Percentiles rank a stretch among this genome's conserved stretches.
Conservation (phyloP, 2,888 invertebrate genomes). For the Eupelmus urozonus region DNA sequence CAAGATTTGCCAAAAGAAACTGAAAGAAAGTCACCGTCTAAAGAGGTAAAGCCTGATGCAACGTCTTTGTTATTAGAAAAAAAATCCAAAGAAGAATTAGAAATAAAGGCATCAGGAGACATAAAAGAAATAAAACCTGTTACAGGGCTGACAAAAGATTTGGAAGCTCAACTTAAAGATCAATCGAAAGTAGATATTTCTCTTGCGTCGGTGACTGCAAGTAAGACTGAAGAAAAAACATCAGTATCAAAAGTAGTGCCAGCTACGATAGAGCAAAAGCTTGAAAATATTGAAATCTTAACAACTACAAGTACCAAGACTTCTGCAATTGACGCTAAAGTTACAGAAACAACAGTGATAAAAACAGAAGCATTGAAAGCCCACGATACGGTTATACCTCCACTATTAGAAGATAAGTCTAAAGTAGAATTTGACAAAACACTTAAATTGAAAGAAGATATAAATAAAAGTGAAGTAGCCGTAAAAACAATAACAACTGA, state of each 20-base stretch:
- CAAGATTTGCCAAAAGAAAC: neutral
- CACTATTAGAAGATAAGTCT: too few relatives aligned
- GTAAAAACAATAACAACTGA: too few relatives aligned
- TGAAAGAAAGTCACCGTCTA: slow-evolving; percentile 17
- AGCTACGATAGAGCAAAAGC: neutral
- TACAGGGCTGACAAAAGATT: too few relatives aligned
- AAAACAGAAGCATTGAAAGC: neutral
- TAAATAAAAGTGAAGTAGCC: too few relatives aligned
- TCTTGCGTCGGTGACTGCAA: too few relatives aligned
- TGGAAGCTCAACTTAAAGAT: too few relatives aligned
- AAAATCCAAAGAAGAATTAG: neutral
- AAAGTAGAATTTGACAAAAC: too few relatives aligned
- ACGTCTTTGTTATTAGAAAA: too few relatives aligned
- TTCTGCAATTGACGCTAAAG: neutral
- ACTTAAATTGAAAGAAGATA: too few relatives aligned
- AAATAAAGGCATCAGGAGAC: neutral
- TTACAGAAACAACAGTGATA: neutral
- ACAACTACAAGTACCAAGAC: neutral
- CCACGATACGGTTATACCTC: neutral
- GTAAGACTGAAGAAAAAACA: too few relatives aligned
- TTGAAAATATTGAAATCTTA: neutral
- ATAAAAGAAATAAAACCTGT: too few relatives aligned
- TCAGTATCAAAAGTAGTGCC: neutral
- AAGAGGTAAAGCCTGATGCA: slow-evolving; percentile 13
- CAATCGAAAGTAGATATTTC: too few relatives aligned